phyloP scores from a whole-genome alignment of 2,888 invertebrate genomes.

The Lymantria dispar region DNA sequence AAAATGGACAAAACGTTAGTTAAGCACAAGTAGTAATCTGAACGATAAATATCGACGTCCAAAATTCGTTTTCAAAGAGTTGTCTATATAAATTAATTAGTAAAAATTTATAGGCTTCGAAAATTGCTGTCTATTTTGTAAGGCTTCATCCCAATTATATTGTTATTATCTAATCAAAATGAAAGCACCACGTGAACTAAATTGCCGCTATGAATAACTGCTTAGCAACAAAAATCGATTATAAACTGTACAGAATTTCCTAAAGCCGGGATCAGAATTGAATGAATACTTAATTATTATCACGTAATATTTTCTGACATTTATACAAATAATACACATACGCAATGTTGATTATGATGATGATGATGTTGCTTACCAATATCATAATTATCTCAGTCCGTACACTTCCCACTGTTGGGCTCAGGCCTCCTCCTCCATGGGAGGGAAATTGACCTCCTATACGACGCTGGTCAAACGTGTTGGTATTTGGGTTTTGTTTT shows the following conservation, averaged over 20 bases:
- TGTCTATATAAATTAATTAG: conserved; percentile 50
- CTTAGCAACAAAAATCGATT: conserved; percentile 53
- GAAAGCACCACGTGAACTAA: conserved; percentile 56
- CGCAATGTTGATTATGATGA: too few species aligned
- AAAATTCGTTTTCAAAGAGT: conserved; percentile 34
- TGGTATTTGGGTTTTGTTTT: too few species aligned
- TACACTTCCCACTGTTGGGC: too few species aligned
- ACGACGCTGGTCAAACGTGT: too few species aligned
- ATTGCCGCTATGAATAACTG: conserved; percentile 45
- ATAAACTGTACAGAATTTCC: conserved; percentile 8
- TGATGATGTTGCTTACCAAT: too few species aligned
- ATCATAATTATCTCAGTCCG: too few species aligned
- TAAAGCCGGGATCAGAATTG: too few species aligned
- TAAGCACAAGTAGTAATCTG: conserved; percentile 17
- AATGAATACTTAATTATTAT: too few species aligned
- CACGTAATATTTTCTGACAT: too few species aligned
- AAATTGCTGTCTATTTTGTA: conserved; percentile 61
- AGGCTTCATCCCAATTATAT: conserved; percentile 72
- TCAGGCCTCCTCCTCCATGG: too few species aligned
- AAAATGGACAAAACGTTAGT: not conserved
- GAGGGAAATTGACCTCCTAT: too few species aligned
- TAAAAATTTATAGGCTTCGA: conserved; percentile 64
- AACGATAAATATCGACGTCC: conserved; percentile 21
- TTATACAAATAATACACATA: too few species aligned
- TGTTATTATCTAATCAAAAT: conserved; percentile 64